Percentiles rank a stretch among this genome's conserved stretches.
These are phyloP conservation scores for Delichon dasypus DNA, from an alignment of 2,797 vertebrate genomes.

Conservation along the genomic window DNA sequence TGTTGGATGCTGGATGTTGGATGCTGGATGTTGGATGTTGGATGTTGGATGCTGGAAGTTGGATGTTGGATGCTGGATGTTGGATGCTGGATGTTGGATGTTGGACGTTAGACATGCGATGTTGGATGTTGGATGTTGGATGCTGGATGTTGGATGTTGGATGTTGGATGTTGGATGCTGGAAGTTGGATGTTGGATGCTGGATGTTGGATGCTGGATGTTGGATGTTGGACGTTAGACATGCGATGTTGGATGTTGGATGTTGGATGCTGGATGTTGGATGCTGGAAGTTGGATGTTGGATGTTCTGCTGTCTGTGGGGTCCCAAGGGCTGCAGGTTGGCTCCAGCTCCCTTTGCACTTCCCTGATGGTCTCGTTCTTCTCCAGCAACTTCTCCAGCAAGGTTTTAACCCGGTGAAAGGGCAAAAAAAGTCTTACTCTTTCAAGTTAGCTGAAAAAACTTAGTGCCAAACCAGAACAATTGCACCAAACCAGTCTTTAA, in stretches of 20 bases:
- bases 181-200: too few relatives aligned
- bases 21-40: not conserved
- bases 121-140: too few relatives aligned
- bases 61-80: fast-evolving
- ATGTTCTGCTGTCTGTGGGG: fast-evolving
- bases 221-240: too few relatives aligned
- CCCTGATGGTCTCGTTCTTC: fast-evolving
- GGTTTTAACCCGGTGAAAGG: not conserved
- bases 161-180: fast-evolving
- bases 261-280: too few relatives aligned
- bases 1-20: too few relatives aligned
- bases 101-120: too few relatives aligned
- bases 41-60: too few relatives aligned
- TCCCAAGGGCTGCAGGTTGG: not conserved
- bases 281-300: fast-evolving
- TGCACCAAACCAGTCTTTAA: not conserved
- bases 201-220: too few relatives aligned
- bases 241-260: too few relatives aligned
- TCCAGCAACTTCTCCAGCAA: fast-evolving
- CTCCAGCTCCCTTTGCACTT: not conserved
- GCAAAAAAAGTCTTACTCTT: not conserved
- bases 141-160: too few relatives aligned
- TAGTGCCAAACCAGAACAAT: not conserved
- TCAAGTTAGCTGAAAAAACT: not conserved
- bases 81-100: too few relatives aligned